phyloP scores from a whole-genome alignment of 1,140 invertebrate species.

The Heliconius himera region DNA sequence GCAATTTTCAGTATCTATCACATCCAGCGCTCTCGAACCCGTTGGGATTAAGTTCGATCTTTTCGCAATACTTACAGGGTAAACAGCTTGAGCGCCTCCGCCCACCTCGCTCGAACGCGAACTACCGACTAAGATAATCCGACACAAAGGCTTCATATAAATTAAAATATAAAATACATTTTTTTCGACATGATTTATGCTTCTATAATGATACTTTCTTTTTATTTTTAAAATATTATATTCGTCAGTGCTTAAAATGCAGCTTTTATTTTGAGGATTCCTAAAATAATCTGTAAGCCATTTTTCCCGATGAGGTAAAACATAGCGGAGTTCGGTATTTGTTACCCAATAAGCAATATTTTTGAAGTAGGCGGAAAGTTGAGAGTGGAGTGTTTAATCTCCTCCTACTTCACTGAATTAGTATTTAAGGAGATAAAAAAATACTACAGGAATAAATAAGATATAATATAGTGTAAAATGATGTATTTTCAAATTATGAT shows the following conservation, averaged over 20 bases:
- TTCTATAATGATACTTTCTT: not conserved
- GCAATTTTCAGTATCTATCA: constrained; percentile 81
- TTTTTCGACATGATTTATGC: not conserved
- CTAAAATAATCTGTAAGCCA: not conserved
- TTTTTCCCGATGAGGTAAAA: too few relatives aligned
- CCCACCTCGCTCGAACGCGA: constrained; percentile 33
- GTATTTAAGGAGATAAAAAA: too few relatives aligned
- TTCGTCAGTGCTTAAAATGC: not conserved
- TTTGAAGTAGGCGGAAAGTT: too few relatives aligned
- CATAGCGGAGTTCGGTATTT: too few relatives aligned
- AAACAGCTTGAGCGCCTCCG: constrained; percentile 63
- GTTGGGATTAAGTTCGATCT: constrained; percentile 79
- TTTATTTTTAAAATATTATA: constrained; percentile 10
- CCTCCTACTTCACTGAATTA: too few relatives aligned
- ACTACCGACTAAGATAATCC: constrained; percentile 29
- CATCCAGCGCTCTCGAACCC: constrained; percentile 66
- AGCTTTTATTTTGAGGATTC: not conserved
- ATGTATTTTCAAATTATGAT: too few relatives aligned
- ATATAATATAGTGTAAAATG: too few relatives aligned
- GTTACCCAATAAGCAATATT: too few relatives aligned
- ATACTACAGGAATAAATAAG: too few relatives aligned
- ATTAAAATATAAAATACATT: constrained; percentile 13
- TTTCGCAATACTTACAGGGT: constrained; percentile 77
- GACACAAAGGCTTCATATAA: constrained; percentile 19
- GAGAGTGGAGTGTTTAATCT: too few relatives aligned